A percentile compares a stretch with the other conserved stretches of the same genome.
phyloP scores from a whole-genome alignment of 1,140 invertebrate genomes.

The Bombus confusus region DNA sequence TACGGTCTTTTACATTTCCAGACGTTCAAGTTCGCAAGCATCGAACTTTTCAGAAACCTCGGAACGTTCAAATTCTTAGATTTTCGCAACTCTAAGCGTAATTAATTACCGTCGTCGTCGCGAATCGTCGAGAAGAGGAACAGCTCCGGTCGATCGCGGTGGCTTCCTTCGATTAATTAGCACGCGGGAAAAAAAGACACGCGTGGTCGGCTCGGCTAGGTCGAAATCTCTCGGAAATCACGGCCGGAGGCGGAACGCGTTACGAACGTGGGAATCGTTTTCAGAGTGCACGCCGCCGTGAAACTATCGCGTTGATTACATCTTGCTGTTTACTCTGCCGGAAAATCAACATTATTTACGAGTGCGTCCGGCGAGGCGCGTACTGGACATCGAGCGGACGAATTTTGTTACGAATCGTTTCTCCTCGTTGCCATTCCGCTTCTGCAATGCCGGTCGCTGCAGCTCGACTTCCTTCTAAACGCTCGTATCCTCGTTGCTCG shows the following conservation, averaged over 20 bases:
- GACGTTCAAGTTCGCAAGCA: no score
- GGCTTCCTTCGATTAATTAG: constrained; percentile 21
- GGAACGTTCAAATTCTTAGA: no score
- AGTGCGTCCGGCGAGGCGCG: constrained; percentile 34
- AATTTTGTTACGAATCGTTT: constrained; percentile 1
- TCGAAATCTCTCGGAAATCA: constrained; percentile 56
- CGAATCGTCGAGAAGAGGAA: no score
- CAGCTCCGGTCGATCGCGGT: no score
- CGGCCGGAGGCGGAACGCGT: constrained; percentile 55
- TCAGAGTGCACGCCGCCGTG: constrained; percentile 66
- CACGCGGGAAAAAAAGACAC: not conserved
- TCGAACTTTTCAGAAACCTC: no score
- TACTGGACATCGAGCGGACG: not conserved
- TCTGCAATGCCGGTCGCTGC: no score
- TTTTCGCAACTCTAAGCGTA: no score
- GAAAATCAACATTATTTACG: constrained; percentile 69
- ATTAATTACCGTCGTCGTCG: no score
- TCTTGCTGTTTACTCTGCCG: constrained; percentile 65
- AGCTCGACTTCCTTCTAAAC: no score
- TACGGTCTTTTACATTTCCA: no score
- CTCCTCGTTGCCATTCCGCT: not conserved
- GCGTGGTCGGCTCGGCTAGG: not conserved
- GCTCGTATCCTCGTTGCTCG: no score
- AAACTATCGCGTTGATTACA: constrained; percentile 60
- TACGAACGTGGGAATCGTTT: constrained; percentile 69